These are phyloP conservation scores for Bubo scandiacus DNA, from an alignment of 2,113 vertebrate genomes.

Conservation along the genomic window DNA sequence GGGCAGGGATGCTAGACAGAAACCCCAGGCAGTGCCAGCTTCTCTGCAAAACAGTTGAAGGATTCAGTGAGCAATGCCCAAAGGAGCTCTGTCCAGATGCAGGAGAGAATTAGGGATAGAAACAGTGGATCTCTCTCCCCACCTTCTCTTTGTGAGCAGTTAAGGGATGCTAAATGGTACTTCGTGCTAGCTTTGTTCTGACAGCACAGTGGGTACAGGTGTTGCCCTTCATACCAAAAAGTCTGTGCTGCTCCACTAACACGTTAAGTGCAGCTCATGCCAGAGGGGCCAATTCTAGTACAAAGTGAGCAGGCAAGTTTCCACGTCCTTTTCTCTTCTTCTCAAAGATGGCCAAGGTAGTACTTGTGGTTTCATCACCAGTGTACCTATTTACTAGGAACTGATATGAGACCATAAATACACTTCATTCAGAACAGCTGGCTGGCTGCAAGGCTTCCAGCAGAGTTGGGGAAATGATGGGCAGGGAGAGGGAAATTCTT, in stretches of 20 bases:
- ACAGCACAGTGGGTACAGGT: background rate
- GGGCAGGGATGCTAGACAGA: background rate
- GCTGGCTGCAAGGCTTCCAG: constrained; percentile 30
- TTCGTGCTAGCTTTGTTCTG: background rate
- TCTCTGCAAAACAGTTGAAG: background rate
- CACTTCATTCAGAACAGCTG: constrained; percentile 17
- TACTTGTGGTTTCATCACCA: background rate
- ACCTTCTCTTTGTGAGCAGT: background rate
- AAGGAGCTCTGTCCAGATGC: background rate
- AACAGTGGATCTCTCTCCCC: background rate
- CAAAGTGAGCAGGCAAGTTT: background rate
- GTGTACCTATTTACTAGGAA: background rate
- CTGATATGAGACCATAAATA: background rate
- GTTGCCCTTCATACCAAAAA: constrained; percentile 8
- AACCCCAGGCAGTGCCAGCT: background rate
- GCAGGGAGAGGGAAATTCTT: background rate
- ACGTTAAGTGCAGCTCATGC: background rate
- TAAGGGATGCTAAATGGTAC: background rate
- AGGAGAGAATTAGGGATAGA: background rate
- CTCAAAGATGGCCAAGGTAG: background rate
- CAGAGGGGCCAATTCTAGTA: background rate
- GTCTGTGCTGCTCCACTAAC: background rate
- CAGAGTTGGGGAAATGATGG: constrained; percentile 16
- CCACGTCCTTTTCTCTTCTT: background rate
- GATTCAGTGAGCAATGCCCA: background rate